phyloP scores from a whole-genome alignment of 2,113 vertebrate genomes.

The Psammodynastes pulverulentus region DNA sequence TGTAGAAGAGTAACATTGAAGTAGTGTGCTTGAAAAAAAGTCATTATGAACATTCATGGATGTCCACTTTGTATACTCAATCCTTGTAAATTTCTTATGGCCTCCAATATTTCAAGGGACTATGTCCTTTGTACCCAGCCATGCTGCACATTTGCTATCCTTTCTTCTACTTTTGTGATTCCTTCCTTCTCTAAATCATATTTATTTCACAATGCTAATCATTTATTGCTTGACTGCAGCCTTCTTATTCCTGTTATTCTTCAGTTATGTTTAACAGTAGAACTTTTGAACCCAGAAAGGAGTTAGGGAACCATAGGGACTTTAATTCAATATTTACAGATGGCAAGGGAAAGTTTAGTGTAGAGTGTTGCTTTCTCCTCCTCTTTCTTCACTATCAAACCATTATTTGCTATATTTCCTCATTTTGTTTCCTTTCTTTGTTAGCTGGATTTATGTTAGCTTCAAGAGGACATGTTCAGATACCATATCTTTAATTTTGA shows the following conservation, averaged over 20 bases:
- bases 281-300: not conserved
- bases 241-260: not conserved
- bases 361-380: not conserved
- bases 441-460: not conserved
- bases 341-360: not conserved
- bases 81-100: not conserved
- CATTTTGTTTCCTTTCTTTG: not conserved
- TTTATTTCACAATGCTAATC: not conserved
- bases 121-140: not conserved
- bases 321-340: not conserved
- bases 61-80: not conserved
- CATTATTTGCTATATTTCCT: not conserved
- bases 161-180: not conserved
- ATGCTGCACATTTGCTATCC: not conserved
- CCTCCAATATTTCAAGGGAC: not conserved
- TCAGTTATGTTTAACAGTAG: not conserved
- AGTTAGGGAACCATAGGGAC: not conserved
- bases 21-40: not conserved
- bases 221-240: not conserved
- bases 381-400: not conserved
- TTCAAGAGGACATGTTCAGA: not conserved
- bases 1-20: not conserved
- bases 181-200: not conserved
- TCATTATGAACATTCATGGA: not conserved
- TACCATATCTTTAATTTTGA: not conserved